phyloP scores from a whole-genome alignment of 92 coral and sea anemone genomes.

The Parazoanthus darwini region DNA sequence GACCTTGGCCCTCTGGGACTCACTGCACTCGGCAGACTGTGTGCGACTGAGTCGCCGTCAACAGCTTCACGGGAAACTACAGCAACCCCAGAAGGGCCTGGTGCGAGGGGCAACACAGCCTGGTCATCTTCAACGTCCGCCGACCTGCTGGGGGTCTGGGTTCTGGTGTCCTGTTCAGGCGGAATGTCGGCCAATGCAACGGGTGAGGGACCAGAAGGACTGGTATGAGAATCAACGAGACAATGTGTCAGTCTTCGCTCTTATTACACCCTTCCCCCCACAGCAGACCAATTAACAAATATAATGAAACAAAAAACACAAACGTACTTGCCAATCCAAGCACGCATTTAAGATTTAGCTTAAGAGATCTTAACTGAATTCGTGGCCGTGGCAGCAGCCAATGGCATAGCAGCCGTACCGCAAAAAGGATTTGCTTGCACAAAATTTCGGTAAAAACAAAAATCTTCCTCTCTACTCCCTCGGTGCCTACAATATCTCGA shows the following conservation, averaged over 20 bases:
- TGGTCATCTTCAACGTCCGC: not conserved
- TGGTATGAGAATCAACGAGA: not conserved
- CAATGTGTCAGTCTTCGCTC: not conserved
- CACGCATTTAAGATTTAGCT: too few species aligned
- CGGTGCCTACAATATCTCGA: too few species aligned
- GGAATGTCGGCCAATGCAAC: not conserved
- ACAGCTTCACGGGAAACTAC: not conserved
- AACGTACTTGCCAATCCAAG: too few species aligned
- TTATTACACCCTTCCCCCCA: not conserved
- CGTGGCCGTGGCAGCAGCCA: too few species aligned
- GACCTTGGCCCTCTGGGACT: not conserved
- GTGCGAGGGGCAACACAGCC: not conserved
- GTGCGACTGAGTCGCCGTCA: not conserved
- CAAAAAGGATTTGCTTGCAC: too few species aligned
- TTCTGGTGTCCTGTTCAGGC: not conserved
- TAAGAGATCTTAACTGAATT: too few species aligned
- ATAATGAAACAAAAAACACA: too few species aligned
- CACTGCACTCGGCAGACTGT: not conserved
- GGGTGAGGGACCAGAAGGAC: not conserved
- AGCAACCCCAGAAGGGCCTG: not conserved
- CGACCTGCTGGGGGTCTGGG: conserved; percentile 3
- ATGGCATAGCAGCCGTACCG: too few species aligned
- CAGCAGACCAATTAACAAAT: too few species aligned
- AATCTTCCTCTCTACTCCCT: too few species aligned
- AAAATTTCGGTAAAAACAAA: too few species aligned